Evolutionary conservation across 2,113 vertebrate species (phyloP).

Genomic region (Corvus moneduloides): DNA sequence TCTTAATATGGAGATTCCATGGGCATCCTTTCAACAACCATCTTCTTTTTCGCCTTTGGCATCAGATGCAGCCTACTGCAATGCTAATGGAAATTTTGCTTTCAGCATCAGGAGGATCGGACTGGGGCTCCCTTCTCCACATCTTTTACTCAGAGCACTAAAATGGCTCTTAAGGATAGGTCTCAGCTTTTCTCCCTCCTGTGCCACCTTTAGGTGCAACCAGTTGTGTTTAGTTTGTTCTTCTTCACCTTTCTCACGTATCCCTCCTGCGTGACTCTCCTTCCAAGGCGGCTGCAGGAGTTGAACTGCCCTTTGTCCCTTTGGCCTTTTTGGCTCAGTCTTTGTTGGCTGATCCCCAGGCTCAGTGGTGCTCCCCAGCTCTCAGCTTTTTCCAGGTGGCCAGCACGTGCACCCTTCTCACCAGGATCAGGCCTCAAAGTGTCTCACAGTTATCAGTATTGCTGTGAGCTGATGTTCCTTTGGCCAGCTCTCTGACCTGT

Average conservation of each 20-base stretch:
- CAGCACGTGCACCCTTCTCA: neutral
- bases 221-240: neutral
- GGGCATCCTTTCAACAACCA: neutral
- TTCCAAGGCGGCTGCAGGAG: neutral
- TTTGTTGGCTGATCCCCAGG: neutral
- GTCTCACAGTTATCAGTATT: neutral
- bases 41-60: neutral
- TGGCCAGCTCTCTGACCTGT: neutral
- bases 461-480: neutral
- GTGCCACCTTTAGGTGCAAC: neutral
- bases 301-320: neutral
- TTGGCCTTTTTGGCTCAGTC: neutral
- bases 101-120: neutral
- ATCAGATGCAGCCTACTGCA: neutral
- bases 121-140: neutral
- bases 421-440: neutral
- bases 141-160: neutral
- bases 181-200: neutral
- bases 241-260: rapidly evolving
- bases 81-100: neutral
- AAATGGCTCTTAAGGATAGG: neutral
- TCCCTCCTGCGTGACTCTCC: neutral
- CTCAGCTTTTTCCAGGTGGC: neutral
- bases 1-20: neutral
- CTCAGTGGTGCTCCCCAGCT: neutral